Evolutionary conservation across 2,113 vertebrate species (phyloP), one percentile per base, ranked within the genome.

Genomic region (Grantiella picta): DNA sequence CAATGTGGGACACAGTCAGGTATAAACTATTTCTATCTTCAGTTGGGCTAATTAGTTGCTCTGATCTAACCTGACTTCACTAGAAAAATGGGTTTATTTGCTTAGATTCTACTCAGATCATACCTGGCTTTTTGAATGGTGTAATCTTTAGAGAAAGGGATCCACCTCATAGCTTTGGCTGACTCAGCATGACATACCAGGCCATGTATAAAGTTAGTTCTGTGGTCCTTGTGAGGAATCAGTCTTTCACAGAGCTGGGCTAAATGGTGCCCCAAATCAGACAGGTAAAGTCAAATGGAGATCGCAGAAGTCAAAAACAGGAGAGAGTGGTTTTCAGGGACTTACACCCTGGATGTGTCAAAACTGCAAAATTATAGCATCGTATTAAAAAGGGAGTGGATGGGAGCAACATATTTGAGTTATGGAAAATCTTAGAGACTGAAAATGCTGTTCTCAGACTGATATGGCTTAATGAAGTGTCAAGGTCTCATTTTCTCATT

Each of bases 261-360:
- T 75, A 63, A 71, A 57, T 25, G 44, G 21, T 38, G 65, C 59
- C 7, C 16, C 16, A 14, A 49, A 2, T 61, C 50, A 78, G 56
- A 44, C 19, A 52, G 20, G 4, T 45, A 36, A 69, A 65, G 36
- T 77, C 29, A 81, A 73, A 57, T 22, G 7, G 38, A 61, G 29
- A 78, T 63, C 23, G 31, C 29, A 35, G 25, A 59, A 75, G 10
- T 56, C 8, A 93, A 91, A 88, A 68, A 15, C 27, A 50, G 11
- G 1, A 1, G 4, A 82, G 11, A 4, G 28, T 69, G 20, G 22
- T 14, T 84, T 81, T 61, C 0, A 0, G 21, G 47, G 42, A 38
- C 64, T 47, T 47, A 27, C 21, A 75, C 12, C 20, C 13, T 35
- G 29, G 24, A 33, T 63, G 9, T 42, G 8, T 66, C 27, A 59